A percentile compares a stretch with the other conserved stretches of the same genome.
Evolutionary conservation across 2,797 vertebrate species (phyloP).

Genomic region (Adelosebastes latens): DNA sequence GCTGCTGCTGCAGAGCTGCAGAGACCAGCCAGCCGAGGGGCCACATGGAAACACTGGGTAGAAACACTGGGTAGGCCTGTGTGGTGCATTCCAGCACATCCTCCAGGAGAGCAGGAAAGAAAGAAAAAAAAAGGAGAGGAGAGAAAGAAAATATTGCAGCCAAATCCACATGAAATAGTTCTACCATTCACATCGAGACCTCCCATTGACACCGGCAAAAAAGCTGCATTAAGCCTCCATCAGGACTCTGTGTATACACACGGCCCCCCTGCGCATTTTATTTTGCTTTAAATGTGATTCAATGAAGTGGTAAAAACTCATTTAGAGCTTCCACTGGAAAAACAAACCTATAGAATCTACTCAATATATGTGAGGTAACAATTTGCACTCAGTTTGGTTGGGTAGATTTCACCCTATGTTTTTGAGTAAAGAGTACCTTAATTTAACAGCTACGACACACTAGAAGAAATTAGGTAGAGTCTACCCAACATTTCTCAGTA

Average conservation of each 20-base stretch:
- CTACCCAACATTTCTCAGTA: too few species aligned
- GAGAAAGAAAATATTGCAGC: slow-evolving; percentile 85
- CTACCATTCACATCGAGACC: slow-evolving; percentile 88
- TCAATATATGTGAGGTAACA: too few species aligned
- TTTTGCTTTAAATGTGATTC: slow-evolving; percentile 68
- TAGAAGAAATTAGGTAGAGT: too few species aligned
- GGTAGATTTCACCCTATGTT: too few species aligned
- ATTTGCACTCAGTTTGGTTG: too few species aligned
- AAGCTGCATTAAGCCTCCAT: slow-evolving; percentile 76
- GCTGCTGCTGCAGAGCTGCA: slow-evolving; percentile 78
- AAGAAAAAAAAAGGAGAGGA: slow-evolving; percentile 19
- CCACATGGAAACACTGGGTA: slow-evolving; percentile 92
- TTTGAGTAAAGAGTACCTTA: too few species aligned
- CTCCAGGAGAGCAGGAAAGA: slow-evolving; percentile 84
- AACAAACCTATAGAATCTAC: too few species aligned
- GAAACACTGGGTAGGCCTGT: slow-evolving; percentile 89
- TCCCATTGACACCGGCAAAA: slow-evolving; percentile 86
- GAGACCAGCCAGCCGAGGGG: slow-evolving; percentile 77
- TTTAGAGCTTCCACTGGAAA: slow-evolving; percentile 40
- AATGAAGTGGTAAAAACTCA: slow-evolving; percentile 70
- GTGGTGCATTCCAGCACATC: slow-evolving; percentile 94
- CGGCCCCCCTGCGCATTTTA: slow-evolving; percentile 51
- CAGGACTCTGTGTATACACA: slow-evolving; percentile 57
- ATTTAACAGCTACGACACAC: too few species aligned
- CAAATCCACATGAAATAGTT: slow-evolving; percentile 91